Percentiles rank a stretch among this genome's conserved stretches.
These are phyloP conservation scores for Proisotoma minuta DNA, from an alignment of 2,888 invertebrate genomes.

Conservation along the genomic window DNA sequence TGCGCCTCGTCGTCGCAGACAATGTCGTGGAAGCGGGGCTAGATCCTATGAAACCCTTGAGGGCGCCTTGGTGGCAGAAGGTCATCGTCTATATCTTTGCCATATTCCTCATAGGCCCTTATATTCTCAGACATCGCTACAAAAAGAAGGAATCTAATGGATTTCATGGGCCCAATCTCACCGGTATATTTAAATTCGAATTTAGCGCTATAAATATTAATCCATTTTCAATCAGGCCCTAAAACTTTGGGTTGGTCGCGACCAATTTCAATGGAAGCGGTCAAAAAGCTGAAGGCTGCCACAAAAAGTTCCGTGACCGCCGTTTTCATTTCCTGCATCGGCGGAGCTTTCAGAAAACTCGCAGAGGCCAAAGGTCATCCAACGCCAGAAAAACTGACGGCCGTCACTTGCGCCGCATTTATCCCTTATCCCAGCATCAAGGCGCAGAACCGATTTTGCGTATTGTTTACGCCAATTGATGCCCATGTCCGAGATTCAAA, in stretches of 20 bases:
- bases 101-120: not conserved
- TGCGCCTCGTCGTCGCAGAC: constrained; percentile 30
- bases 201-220: too few species aligned
- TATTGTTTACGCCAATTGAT: constrained; percentile 32
- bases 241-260: constrained; percentile 31
- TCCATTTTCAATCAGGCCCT: constrained; percentile 29
- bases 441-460: constrained; percentile 36
- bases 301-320: constrained; percentile 33
- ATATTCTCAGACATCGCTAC: not conserved
- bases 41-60: constrained; percentile 24
- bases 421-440: constrained; percentile 33
- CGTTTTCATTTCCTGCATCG: constrained; percentile 16
- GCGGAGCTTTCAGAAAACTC: constrained; percentile 19
- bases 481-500: constrained; percentile 7
- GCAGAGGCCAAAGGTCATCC: constrained; percentile 8
- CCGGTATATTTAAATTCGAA: too few species aligned
- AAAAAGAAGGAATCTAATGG: constrained; percentile 15
- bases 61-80: constrained; percentile 5
- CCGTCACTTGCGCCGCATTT: constrained; percentile 29
- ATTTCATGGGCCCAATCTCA: not conserved
- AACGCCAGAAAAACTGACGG: constrained; percentile 13
- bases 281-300: constrained; percentile 28
- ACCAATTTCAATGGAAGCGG: constrained; percentile 18
- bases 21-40: constrained; percentile 15
- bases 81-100: constrained; percentile 11